phyloP scores from a whole-genome alignment of 1,140 invertebrate species.

The Drosophila asahinai region DNA sequence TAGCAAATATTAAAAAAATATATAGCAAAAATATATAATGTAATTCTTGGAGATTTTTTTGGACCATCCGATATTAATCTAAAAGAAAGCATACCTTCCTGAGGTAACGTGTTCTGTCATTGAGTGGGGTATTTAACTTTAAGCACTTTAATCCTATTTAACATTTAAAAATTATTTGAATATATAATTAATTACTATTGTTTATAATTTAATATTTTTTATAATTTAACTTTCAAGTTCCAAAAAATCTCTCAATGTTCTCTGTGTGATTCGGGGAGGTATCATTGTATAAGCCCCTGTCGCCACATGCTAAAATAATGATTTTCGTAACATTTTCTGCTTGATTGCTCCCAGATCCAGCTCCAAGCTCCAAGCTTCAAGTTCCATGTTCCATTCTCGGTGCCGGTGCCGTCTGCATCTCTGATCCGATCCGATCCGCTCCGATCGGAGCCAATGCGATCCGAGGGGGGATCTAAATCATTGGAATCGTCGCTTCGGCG shows the following conservation, averaged over 20 bases:
- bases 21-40: no score
- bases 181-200: no score
- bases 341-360: constrained; percentile 66
- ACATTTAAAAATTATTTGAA: no score
- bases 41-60: no score
- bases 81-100: no score
- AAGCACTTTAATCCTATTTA: no score
- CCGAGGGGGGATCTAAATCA: constrained; percentile 70
- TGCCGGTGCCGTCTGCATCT: constrained; percentile 48
- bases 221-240: neutral
- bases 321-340: constrained; percentile 78
- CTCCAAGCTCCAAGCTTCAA: constrained; percentile 13
- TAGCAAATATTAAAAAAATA: no score
- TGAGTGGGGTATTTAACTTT: no score
- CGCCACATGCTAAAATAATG: constrained; percentile 81
- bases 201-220: no score
- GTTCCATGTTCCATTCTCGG: constrained; percentile 29
- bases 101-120: no score
- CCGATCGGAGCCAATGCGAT: constrained; percentile 16
- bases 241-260: neutral
- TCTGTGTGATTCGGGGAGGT: constrained; percentile 21
- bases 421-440: constrained; percentile 21
- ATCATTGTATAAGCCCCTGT: constrained; percentile 59
- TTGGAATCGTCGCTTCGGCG: constrained; percentile 47
- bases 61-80: neutral